These are phyloP conservation scores for Parazoanthus atlanticus DNA, from an alignment of 92 coral and sea anemone species.

Conservation along the genomic window DNA sequence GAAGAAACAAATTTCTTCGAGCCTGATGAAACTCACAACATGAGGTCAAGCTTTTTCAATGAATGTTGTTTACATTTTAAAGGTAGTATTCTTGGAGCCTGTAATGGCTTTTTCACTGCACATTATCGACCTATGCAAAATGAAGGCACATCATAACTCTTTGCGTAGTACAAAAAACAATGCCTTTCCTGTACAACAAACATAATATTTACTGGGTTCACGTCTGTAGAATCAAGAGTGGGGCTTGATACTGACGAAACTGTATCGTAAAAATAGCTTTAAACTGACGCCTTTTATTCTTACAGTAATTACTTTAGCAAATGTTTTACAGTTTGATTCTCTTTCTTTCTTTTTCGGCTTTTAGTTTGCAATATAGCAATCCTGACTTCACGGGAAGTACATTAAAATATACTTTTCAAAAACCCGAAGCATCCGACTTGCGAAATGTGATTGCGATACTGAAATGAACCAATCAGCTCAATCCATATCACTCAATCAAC, in stretches of 20 bases:
- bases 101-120: slow-evolving; percentile 1
- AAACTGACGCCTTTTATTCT: neutral
- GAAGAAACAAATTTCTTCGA: neutral
- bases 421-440: neutral
- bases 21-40: neutral
- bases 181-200: neutral
- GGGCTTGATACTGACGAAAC: neutral
- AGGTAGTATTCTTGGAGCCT: neutral
- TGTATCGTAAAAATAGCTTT: neutral
- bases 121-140: neutral
- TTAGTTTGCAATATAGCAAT: neutral
- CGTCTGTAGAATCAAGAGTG: neutral
- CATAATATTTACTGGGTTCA: neutral
- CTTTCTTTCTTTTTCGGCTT: neutral
- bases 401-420: too few species aligned
- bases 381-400: neutral
- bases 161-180: neutral
- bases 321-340: too few species aligned
- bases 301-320: neutral
- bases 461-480: neutral
- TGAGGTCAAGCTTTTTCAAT: neutral
- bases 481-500: neutral
- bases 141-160: neutral
- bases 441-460: neutral
- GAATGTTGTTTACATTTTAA: neutral